Evolutionary conservation across 2,797 vertebrate species (phyloP), one percentile per base, ranked within the genome.

Genomic region (Gallinago nigripennis): DNA sequence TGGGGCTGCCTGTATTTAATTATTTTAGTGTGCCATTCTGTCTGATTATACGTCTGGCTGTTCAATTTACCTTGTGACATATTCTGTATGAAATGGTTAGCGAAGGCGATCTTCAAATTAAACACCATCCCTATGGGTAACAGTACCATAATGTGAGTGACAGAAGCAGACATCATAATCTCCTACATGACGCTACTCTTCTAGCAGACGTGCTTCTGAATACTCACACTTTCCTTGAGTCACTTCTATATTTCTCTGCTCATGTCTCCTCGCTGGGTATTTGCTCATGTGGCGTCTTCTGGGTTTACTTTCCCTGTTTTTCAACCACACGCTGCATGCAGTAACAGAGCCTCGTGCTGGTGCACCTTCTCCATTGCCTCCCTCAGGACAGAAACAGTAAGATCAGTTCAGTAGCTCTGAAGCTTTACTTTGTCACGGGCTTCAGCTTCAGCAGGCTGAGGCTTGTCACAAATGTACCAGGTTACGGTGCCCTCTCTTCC

Each of bases 31-130:
- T 92, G 58, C 30, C 60, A 46, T 92, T 77, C 92, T 88, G 80
- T 95, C 88, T 92, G 82, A 54, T 86, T 92, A 64, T 94, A 48
- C 2, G 1, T 90, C 82, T 96, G 84, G 82, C 33, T 88, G 91
- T 95, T 94, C 92, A 96, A 79, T 94, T 95, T 94, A 94, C 90
- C 91, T 92, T 94, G 90, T 92, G 95, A 90, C 94, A 94, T 82
- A 82, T 39, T 86, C 77, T 88, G 91, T 85, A 88, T 46, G 57
- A 72, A 90, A 85, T 21, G 53, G 16, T 88, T 95, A 66, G 70
- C 43, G 85, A 92, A 92, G 92, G 80, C 84, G 86, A 86, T 94
- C 83, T 73, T 82, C 87, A 84, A 72, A 73, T 96, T 83, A 92
- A 90, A 43, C 81, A 77, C 25, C 61, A 77, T 91, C 88, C 90